A percentile compares a stretch with the other conserved stretches of the same genome.
Conservation (phyloP, 2,888 invertebrate species). For the Cantharis nigra region DNA sequence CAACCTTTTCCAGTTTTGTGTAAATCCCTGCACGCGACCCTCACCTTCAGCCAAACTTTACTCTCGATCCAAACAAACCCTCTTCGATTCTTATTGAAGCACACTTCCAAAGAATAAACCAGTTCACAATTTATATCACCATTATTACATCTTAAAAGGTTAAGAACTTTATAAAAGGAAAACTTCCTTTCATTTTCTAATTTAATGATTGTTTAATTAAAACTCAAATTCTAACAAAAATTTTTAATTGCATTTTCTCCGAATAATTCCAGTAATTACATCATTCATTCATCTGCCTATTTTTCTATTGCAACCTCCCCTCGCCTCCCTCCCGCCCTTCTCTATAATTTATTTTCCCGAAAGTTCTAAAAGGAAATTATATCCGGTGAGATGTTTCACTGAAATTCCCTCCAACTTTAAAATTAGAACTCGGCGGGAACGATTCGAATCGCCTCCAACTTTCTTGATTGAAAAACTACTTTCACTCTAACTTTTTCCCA, state of each 20-base stretch:
- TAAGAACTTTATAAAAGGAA: neutral
- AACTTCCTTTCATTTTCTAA: neutral
- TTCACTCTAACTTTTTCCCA: neutral
- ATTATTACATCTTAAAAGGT: neutral
- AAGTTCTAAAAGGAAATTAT: neutral
- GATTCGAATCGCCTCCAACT: neutral
- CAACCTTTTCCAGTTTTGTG: conserved; percentile 39
- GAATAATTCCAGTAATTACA: neutral
- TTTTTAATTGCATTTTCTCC: neutral
- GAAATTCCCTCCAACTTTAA: neutral
- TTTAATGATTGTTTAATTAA: neutral
- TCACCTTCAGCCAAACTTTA: conserved; percentile 7
- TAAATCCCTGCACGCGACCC: conserved; percentile 37
- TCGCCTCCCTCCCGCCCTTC: neutral
- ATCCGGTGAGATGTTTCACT: neutral
- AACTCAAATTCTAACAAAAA: neutral
- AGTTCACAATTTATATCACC: neutral
- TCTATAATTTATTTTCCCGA: neutral
- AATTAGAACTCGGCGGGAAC: neutral
- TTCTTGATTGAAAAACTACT: neutral
- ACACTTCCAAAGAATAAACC: neutral
- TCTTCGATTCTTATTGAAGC: conserved; percentile 1
- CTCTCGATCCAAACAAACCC: conserved; percentile 6
- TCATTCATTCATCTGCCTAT: neutral
- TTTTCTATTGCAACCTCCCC: neutral